These are phyloP conservation scores for Pomacea canaliculata DNA, from an alignment of 2,888 invertebrate species.

Conservation along the genomic window DNA sequence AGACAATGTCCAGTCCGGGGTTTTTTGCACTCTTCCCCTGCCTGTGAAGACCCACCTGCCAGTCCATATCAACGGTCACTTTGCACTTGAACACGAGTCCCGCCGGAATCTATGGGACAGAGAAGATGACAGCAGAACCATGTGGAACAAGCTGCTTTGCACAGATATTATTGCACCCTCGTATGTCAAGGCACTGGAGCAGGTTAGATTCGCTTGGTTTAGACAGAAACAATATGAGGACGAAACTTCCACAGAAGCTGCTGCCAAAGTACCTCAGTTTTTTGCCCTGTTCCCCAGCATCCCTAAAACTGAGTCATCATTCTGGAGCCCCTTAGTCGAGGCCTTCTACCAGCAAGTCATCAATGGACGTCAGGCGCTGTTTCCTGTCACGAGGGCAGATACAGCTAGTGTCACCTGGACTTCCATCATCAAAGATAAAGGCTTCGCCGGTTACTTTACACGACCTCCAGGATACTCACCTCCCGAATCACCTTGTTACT, in stretches of 20 bases:
- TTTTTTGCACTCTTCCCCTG: constrained; percentile 55
- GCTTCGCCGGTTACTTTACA: not conserved
- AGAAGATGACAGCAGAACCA: constrained; percentile 1
- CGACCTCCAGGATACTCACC: not conserved
- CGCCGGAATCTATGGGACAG: constrained; percentile 32
- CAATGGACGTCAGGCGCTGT: not conserved
- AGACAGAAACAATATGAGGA: not conserved
- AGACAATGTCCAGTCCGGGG: not conserved
- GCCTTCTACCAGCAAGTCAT: constrained; percentile 6
- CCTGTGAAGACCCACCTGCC: constrained; percentile 49
- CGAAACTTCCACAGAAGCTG: too few species aligned
- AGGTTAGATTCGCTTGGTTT: not conserved
- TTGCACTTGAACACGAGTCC: constrained; percentile 48
- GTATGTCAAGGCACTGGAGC: constrained; percentile 11
- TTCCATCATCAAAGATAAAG: not conserved
- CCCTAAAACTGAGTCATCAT: not conserved
- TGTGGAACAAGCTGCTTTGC: constrained; percentile 13
- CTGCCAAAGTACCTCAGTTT: not conserved
- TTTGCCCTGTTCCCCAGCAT: constrained; percentile 1
- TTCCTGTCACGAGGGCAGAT: constrained; percentile 7
- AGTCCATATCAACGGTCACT: constrained; percentile 56
- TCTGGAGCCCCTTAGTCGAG: constrained; percentile 3
- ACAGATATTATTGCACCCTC: constrained; percentile 16
- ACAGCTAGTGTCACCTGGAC: not conserved
- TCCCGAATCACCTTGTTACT: too few species aligned